Conservation (phyloP, 1,140 invertebrate genomes). For the Bemisia tabaci region DNA sequence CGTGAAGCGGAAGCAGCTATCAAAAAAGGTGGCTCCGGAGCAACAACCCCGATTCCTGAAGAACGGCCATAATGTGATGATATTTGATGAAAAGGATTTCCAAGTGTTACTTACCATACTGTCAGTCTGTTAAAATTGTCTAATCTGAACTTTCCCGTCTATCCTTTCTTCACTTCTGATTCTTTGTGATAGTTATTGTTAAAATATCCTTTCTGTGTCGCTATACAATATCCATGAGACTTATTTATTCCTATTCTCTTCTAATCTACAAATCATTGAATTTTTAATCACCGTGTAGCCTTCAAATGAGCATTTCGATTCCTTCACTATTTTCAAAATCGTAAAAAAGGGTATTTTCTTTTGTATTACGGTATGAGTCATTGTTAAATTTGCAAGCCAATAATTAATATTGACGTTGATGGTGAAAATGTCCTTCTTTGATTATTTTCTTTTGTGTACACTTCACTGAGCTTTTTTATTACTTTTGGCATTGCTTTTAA, state of each 20-base stretch:
- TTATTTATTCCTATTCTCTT: neutral
- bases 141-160: neutral
- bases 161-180: neutral
- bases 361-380: too few species aligned
- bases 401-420: neutral
- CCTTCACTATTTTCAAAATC: neutral
- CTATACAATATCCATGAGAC: neutral
- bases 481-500: too few species aligned
- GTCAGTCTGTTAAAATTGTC: neutral
- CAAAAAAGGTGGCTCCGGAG: constrained; percentile 43
- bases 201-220: neutral
- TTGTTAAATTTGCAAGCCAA: neutral
- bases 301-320: too few species aligned
- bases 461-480: too few species aligned
- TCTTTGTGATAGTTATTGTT: neutral
- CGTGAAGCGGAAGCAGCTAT: constrained; percentile 40
- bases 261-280: neutral
- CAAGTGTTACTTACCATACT: neutral
- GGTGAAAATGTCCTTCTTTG: neutral
- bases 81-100: neutral
- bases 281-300: too few species aligned
- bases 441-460: neutral
- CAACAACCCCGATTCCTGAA: constrained; percentile 44
- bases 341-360: neutral
- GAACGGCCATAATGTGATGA: neutral